Percentiles rank a stretch among this genome's conserved stretches.
Evolutionary conservation across 92 coral and sea anemone genomes (phyloP).

Genomic region (Epizoanthus scotinus): DNA sequence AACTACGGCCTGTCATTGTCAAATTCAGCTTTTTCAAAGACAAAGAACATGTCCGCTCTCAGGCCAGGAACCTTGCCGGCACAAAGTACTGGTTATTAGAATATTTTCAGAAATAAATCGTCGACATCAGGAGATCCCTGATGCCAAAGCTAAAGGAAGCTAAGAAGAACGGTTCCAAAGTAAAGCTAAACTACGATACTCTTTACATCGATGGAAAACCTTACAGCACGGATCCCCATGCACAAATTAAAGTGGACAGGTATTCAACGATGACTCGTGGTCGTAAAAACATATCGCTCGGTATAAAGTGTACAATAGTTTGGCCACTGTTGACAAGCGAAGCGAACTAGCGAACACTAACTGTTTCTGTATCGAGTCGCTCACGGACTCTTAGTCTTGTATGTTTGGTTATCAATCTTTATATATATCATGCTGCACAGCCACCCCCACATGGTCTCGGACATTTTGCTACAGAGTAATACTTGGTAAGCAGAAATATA

Average conservation of each 20-base stretch:
- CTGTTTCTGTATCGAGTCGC: neutral
- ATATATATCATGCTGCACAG: too few species aligned
- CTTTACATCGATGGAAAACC: slow-evolving; percentile 15
- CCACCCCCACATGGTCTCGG: neutral
- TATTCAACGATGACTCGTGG: neutral
- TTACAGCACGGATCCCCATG: too few species aligned
- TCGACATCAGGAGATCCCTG: slow-evolving; percentile 23
- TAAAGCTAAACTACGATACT: slow-evolving; percentile 13
- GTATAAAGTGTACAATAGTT: neutral
- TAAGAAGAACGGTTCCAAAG: slow-evolving; percentile 14
- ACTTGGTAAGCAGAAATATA: too few species aligned
- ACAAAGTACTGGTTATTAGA: slow-evolving; percentile 5
- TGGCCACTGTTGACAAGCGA: too few species aligned
- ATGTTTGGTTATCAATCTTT: neutral
- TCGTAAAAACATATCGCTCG: neutral
- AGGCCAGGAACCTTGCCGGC: neutral
- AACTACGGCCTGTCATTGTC: slow-evolving; percentile 27
- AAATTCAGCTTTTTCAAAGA: slow-evolving; percentile 30
- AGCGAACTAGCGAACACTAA: too few species aligned
- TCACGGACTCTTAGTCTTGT: neutral
- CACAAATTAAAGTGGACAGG: neutral
- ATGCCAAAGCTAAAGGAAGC: slow-evolving; percentile 14
- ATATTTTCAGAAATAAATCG: slow-evolving; percentile 26
- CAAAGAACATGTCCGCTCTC: slow-evolving; percentile 13
- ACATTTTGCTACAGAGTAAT: too few species aligned